A percentile compares a stretch with the other conserved stretches of the same genome.
Conservation (phyloP, 1,140 invertebrate genomes). For the Heliothis subflexa region DNA sequence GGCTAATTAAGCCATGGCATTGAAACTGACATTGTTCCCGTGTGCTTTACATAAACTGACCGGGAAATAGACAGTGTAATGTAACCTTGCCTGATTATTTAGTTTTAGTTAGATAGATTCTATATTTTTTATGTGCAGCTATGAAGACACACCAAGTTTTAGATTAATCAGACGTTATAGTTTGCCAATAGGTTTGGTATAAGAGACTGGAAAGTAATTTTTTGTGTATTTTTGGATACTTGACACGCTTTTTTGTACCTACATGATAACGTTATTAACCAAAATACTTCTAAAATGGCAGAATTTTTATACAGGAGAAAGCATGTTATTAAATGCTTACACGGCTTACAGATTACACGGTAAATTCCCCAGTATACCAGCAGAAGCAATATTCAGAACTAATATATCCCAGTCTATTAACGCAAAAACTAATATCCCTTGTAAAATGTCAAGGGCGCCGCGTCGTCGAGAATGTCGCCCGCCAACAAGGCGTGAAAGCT, state of each 20-base stretch:
- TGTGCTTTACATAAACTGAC: constrained; percentile 15
- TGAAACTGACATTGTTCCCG: constrained; percentile 27
- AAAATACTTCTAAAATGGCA: too few relatives aligned
- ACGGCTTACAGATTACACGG: neutral
- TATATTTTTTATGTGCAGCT: too few relatives aligned
- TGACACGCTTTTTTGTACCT: too few relatives aligned
- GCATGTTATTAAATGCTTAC: too few relatives aligned
- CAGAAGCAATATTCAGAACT: constrained; percentile 1
- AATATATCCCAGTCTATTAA: constrained; percentile 9
- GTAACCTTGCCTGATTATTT: neutral
- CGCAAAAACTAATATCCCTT: constrained; percentile 27
- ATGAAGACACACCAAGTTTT: too few relatives aligned
- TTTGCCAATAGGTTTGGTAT: too few relatives aligned
- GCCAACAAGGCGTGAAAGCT: constrained; percentile 21
- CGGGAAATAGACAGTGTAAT: neutral
- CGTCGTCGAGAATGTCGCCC: constrained; percentile 22
- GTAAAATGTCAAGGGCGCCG: constrained; percentile 38
- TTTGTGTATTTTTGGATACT: too few relatives aligned
- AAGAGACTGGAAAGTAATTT: too few relatives aligned
- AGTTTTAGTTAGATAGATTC: neutral
- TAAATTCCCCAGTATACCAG: neutral
- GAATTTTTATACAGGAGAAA: too few relatives aligned
- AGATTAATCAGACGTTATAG: too few relatives aligned
- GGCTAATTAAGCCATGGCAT: constrained; percentile 44
- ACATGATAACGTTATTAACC: too few relatives aligned